Conservation (phyloP, 2,113 vertebrate species). For the Shinisaurus crocodilurus region DNA sequence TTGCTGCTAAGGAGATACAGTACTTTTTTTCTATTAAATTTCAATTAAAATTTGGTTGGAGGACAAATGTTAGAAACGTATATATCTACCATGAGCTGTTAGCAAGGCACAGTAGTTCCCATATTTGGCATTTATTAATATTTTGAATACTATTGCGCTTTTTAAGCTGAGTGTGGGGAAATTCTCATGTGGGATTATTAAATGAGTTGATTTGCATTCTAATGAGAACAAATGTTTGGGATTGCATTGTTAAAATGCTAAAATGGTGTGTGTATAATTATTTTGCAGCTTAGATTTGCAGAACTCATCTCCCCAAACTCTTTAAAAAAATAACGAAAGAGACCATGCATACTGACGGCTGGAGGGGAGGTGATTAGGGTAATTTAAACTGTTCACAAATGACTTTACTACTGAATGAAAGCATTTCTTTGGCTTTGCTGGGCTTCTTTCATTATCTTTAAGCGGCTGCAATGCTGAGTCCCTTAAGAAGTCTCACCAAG, state of each 20-base stretch:
- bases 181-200: constrained; percentile 91
- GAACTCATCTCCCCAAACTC: constrained; percentile 86
- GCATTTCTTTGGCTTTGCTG: constrained; percentile 78
- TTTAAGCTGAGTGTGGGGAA: constrained; percentile 83
- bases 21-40: constrained; percentile 82
- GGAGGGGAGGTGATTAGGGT: constrained; percentile 86
- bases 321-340: constrained; percentile 81
- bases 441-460: constrained; percentile 82
- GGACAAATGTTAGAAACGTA: constrained; percentile 68
- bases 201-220: constrained; percentile 90
- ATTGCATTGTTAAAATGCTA: constrained; percentile 95
- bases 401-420: constrained; percentile 82
- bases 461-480: constrained; percentile 72
- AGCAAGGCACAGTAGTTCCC: constrained; percentile 75
- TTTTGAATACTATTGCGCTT: constrained; percentile 85
- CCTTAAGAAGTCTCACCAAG: constrained; percentile 79
- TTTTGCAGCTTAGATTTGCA: constrained; percentile 86
- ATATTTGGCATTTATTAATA: constrained; percentile 85
- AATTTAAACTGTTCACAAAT: constrained; percentile 87
- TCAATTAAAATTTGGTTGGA: constrained; percentile 83
- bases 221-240: constrained; percentile 91
- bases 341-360: constrained; percentile 79
- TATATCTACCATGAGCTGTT: constrained; percentile 73
- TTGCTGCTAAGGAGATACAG: constrained; percentile 51
- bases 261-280: constrained; percentile 88